These are phyloP conservation scores for Lichenostomus cassidix DNA, from an alignment of 2,113 vertebrate species.

Conservation along the genomic window DNA sequence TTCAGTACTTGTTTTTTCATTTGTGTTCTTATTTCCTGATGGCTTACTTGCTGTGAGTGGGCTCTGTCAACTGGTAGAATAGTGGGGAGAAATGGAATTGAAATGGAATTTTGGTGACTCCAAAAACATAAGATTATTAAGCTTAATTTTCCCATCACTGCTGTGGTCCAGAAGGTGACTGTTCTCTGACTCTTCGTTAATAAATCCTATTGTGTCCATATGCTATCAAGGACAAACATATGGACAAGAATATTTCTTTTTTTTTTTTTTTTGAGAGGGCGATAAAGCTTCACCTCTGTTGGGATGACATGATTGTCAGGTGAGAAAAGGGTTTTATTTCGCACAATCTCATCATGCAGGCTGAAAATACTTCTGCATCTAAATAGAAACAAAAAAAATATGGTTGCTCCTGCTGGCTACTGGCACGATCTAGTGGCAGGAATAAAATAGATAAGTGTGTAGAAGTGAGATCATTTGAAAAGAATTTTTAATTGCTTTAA, in stretches of 20 bases:
- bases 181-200: not conserved
- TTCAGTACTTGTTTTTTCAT: not conserved
- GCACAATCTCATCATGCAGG: not conserved
- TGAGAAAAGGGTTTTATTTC: not conserved
- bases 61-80: not conserved
- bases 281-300: not conserved
- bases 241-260: not conserved
- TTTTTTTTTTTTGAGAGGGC: not conserved
- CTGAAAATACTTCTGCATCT: not conserved
- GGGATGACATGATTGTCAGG: not conserved
- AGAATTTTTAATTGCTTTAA: not conserved
- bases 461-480: not conserved
- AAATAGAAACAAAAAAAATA: not conserved
- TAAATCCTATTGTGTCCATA: not conserved
- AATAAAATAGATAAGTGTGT: not conserved
- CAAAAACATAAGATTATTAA: not conserved
- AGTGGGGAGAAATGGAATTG: not conserved
- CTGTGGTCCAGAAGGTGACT: not conserved
- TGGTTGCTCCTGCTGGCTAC: not conserved
- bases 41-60: not conserved
- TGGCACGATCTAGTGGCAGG: not conserved
- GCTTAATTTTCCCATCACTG: not conserved
- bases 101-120: not conserved
- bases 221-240: not conserved
- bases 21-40: not conserved